Evolutionary conservation across 2,113 vertebrate genomes (phyloP), one percentile per base, ranked within the genome.

Genomic region (Panthera uncia): DNA sequence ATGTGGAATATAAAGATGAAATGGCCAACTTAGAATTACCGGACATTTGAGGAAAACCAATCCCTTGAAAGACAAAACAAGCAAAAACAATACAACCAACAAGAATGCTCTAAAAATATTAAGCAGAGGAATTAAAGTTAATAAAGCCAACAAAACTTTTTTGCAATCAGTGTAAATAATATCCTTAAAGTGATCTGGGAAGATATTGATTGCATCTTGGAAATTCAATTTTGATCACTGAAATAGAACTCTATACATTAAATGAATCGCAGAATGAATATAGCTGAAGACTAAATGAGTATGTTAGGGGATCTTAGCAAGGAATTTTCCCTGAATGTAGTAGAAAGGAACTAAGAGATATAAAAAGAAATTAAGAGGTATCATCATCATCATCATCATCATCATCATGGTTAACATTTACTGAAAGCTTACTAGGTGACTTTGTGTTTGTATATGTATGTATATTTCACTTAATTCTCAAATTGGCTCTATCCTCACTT

Each of bases 1-100:
- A 2, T 66, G 33, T 79, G 31, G 92, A 96, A 86, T 74, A 92
- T 41, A 94, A 94, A 76, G 41, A 81, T 29, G 55, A 97, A 97
- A 89, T 1, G 66, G 38, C n/a, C 31, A 92, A 90, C 29, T 8
- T 78, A 73, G 31, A 92, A 76, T 89, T 88, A 92, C 25, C 48
- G 68, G 57, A 80, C 41, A 87, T 48, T 78, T 19, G 55, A 82
- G 63, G 52, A 90, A 97, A 92, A 86, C 25, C 41, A 97, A 81
- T 16, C 21, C 27, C 27, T 65, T 18, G 5, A 96, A 14, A 84
- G 61, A 89, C 2, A 84, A 88, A 88, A 74, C 21, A 73, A 80
- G 61, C 14, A 68, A 90, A 52, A 45, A 68, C 63, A 78, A n/a
- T 13, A 71, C 21, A 96, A 93, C 93, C 3, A 88, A 89, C 9